Conservation (phyloP, 2,113 vertebrate species). For the Microcebus lehilahytsara region DNA sequence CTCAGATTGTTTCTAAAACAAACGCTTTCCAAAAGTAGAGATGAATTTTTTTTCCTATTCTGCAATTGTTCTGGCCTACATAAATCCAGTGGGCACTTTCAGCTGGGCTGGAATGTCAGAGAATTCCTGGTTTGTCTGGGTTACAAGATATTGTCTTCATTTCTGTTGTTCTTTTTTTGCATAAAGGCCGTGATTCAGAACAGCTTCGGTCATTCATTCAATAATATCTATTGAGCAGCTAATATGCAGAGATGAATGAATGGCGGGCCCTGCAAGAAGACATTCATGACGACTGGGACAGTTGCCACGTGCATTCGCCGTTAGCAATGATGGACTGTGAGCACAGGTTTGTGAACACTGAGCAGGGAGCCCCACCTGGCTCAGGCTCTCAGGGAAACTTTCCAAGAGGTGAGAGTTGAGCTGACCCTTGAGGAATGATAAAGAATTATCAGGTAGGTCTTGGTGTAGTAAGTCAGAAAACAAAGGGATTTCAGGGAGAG, state of each 20-base stretch:
- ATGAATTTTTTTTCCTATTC: not conserved
- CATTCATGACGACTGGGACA: no score
- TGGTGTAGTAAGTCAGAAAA: not conserved
- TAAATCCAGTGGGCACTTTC: not conserved
- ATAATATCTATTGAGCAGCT: not conserved
- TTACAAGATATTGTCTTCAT: not conserved
- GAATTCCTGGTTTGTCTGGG: not conserved
- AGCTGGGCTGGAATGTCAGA: not conserved
- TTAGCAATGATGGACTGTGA: not conserved
- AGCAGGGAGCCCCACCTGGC: not conserved
- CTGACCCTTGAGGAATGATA: not conserved
- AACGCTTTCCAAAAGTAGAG: not conserved
- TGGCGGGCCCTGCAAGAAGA: not conserved
- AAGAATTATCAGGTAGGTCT: not conserved
- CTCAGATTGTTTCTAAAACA: constrained; percentile 10
- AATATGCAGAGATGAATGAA: not conserved
- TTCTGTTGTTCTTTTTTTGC: not conserved
- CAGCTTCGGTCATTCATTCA: not conserved
- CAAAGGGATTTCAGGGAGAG: not conserved
- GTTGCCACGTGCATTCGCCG: accelerated
- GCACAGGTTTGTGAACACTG: not conserved
- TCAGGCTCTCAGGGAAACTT: not conserved
- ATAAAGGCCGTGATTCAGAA: not conserved
- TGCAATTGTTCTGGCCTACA: not conserved
- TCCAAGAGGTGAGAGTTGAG: not conserved